Base-by-base conservation (phyloP, 35 echinoderm and acorn worm species). In the Apostichopus parvimensis region DNA sequence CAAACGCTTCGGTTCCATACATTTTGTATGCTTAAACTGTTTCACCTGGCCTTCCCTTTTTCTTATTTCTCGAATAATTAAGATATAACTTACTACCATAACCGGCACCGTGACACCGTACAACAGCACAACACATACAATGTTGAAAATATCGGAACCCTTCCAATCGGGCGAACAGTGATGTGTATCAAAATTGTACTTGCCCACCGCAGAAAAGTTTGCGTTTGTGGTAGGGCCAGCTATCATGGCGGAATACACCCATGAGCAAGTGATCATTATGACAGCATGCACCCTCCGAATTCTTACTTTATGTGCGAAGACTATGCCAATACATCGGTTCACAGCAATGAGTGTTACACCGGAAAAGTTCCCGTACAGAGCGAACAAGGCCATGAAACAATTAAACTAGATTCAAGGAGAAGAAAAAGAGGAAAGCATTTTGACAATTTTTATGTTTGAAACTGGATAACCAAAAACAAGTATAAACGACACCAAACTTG, bases 1-100 rank as follows among this genome's bases (percentile, higher is more conserved):
- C n/a, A 22, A 22, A 22, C 2, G 71, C n/a, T n/a, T 22, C 20
- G 71, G 21, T 22, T 6, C n/a, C 71, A 12, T 61, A 61, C 58
- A 8, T 8, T 6, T 22, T 3, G 71, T 75, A 18, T 75, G 11
- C 17, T 52, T 73, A 20, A 72, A 72, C 20, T 72, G 58, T 45
- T 88, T 88, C n/a, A 88, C 61, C 28, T 34, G 61, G 5, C 57
- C 86, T 15, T 73, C 61, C 62, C 86, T 26, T 45, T 72, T 88
- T 54, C 86, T 88, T 34, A 88, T 88, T 73, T 88, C 86, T 23
- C 62, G 64, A 88, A 88, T 88, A 21, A 88, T 88, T 15, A 88
- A 64, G 1, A 66, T 73, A 22, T 88, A 88, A 7, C 57, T 72
- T 9, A 88, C 62, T 9, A 88, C 34, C 86, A 88, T 88, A 23